Evolutionary conservation across 2,113 vertebrate genomes (phyloP).

Genomic region (Chamaetylas fuelleborni): DNA sequence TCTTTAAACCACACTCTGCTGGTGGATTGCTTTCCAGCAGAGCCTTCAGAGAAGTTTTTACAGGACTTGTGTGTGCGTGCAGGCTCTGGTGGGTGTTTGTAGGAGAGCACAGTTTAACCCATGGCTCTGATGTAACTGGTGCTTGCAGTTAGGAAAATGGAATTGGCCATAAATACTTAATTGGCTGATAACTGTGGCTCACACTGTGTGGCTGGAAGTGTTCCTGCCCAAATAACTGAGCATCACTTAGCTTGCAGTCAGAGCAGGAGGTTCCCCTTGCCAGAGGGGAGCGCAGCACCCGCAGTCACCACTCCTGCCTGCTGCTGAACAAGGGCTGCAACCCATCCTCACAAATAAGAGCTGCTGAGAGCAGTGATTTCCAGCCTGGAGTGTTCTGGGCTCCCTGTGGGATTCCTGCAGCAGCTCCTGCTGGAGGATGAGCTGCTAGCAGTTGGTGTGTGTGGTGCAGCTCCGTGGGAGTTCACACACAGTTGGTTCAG

Average conservation of each 20-base stretch:
- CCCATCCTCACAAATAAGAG: constrained; percentile 36
- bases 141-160: neutral
- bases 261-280: constrained; percentile 15
- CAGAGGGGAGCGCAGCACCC: neutral
- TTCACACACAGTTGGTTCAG: neutral
- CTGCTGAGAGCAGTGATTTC: constrained; percentile 21
- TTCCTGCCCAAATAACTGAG: constrained; percentile 27
- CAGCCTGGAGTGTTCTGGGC: neutral
- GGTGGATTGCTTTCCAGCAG: neutral
- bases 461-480: neutral
- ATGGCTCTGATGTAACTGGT: neutral
- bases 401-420: constrained; percentile 9
- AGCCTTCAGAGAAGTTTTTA: neutral
- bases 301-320: neutral
- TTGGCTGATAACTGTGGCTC: constrained; percentile 11
- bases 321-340: constrained; percentile 40
- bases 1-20: neutral
- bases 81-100: neutral
- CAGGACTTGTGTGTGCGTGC: neutral
- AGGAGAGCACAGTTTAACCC: neutral
- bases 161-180: constrained; percentile 19
- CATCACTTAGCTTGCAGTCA: neutral
- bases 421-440: neutral
- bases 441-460: neutral
- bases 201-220: neutral